These are phyloP conservation scores for Sterrhoptilus dennistouni DNA, from an alignment of 2,113 vertebrate genomes.

Conservation along the genomic window DNA sequence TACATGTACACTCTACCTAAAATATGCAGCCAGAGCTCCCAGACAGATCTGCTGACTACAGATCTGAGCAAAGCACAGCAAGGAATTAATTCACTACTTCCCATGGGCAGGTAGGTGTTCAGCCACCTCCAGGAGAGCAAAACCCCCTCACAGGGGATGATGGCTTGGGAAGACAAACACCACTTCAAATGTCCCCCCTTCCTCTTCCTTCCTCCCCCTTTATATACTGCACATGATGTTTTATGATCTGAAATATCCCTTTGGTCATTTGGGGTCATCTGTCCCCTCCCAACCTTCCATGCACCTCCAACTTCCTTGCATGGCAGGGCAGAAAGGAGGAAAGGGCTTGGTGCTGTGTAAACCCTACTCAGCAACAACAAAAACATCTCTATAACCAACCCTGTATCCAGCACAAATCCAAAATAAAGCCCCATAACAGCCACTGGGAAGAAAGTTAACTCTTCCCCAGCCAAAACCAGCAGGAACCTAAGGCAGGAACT, in stretches of 20 bases:
- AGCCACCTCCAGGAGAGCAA: not conserved
- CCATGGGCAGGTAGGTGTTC: not conserved
- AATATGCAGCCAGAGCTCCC: not conserved
- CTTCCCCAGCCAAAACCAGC: not conserved
- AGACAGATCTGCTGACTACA: not conserved
- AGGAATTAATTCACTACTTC: not conserved
- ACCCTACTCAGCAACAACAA: not conserved
- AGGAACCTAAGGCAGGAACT: not conserved
- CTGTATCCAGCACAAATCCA: rapidly evolving
- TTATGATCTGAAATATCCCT: not conserved
- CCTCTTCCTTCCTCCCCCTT: not conserved
- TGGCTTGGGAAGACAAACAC: not conserved
- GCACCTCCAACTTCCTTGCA: not conserved
- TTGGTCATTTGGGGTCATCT: not conserved
- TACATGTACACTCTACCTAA: not conserved
- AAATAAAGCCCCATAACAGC: not conserved
- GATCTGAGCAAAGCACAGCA: not conserved
- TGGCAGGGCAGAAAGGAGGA: not conserved
- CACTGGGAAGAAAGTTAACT: not conserved
- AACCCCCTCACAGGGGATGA: rapidly evolving
- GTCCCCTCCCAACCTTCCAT: rapidly evolving
- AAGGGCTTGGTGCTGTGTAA: not conserved
- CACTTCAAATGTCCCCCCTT: not conserved
- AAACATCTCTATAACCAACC: not conserved
- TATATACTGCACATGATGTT: not conserved